Evolutionary conservation across 1,140 invertebrate genomes (phyloP), one percentile per base, ranked within the genome.

Genomic region (Rhagoletis zephyria): DNA sequence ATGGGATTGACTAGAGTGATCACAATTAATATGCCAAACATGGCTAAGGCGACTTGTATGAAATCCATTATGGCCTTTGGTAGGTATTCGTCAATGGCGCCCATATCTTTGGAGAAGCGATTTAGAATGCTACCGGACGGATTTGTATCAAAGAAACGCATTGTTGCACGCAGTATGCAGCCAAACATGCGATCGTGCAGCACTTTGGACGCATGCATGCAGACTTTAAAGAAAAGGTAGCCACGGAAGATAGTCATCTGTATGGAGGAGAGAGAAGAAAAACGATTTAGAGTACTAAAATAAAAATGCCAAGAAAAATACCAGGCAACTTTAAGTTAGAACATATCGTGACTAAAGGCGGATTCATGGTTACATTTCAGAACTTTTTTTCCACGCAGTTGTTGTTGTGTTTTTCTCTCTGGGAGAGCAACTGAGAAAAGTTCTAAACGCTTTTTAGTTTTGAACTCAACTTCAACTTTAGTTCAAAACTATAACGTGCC

Each of bases 141-240:
- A 93, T 97, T 98, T 1, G 94, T 94, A 89, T 98, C 96, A 90
- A 98, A 98, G 93, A 98, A 98, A 10, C 95, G 91, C 96, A 98
- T 97, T 0, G 95, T 95, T 0, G 96, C 95, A 89, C 95, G 94
- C 4, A 98, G 90, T 89, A 98, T 94, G 88, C 95, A 95, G 30
- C 94, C 92, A 91, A 98, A 98, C 97, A 98, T 98, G 0, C 93
- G 93, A 91, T 97, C 96, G 91, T 98, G 97, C 7, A 98, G 93
- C 45, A 94, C 95, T 87, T 95, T 95, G 1, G 97, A 97, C 0
- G 97, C 94, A n/a, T 95, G 96, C 95, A 97, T 96, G 89, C 96
- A 97, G 7, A 97, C 94, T 89, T 95, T 95, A 93, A 97, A 97
- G 92, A 97, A 98, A 65, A 95, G 93, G 19, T 95, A 94, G 1